Evolutionary conservation across 2,888 invertebrate species (phyloP).

Genomic region (Phengaris arion): DNA sequence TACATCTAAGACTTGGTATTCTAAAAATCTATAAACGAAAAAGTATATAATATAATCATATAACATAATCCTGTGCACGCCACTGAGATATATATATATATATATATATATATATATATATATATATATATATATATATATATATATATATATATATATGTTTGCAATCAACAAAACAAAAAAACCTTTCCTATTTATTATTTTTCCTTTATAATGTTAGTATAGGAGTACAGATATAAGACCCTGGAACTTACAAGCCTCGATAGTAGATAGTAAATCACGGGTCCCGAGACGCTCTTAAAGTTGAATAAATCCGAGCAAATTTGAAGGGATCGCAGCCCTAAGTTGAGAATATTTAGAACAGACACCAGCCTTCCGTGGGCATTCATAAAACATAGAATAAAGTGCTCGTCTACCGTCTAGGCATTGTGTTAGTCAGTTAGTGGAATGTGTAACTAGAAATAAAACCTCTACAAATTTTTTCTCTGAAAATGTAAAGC

Average conservation of each 20-base stretch:
- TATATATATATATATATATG: too few relatives aligned
- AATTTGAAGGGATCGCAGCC: conserved; percentile 12
- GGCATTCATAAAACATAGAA: conserved; percentile 22
- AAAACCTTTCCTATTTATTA: not conserved
- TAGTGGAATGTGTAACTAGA: conserved; percentile 22
- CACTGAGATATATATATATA: too few relatives aligned
- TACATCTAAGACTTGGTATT: too few relatives aligned
- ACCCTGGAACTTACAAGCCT: conserved; percentile 4
- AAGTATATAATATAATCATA: too few relatives aligned
- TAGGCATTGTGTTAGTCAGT: conserved; percentile 16
- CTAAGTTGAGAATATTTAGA: conserved; percentile 20
- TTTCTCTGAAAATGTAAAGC: not conserved
- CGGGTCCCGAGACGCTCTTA: conserved; percentile 20
- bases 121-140: too few relatives aligned
- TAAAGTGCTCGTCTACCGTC: conserved; percentile 21
- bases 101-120: too few relatives aligned
- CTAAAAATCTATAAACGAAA: too few relatives aligned
- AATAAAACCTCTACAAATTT: not conserved
- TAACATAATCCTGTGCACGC: too few relatives aligned
- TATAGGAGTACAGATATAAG: not conserved
- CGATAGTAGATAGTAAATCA: not conserved
- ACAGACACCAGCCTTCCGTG: conserved; percentile 24
- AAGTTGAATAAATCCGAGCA: not conserved
- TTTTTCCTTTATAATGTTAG: too few relatives aligned
- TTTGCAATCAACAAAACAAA: too few relatives aligned